phyloP scores from a whole-genome alignment of 23 tunicate species.

The Styela plicata region DNA sequence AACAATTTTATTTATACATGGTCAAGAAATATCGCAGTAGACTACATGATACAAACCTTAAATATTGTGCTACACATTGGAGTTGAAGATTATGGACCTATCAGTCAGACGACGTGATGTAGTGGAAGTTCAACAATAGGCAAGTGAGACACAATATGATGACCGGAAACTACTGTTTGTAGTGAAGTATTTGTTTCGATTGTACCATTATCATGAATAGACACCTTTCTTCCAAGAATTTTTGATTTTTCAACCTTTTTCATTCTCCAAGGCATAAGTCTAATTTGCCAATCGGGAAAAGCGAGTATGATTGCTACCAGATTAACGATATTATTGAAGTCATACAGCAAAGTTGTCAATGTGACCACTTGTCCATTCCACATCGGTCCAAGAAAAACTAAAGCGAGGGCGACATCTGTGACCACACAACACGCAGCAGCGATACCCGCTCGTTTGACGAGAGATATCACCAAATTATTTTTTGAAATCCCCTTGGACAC shows the following conservation, averaged over 20 bases:
- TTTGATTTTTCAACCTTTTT: neutral
- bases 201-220: neutral
- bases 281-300: neutral
- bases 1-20: no score
- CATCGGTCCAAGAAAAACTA: neutral
- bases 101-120: no score
- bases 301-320: neutral
- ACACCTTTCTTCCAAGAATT: neutral
- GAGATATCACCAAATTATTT: neutral
- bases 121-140: no score
- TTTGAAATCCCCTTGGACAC: neutral
- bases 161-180: no score
- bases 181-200: neutral
- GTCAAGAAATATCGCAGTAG: no score
- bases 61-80: no score
- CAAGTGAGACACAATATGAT: no score
- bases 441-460: neutral
- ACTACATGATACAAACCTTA: no score
- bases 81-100: no score
- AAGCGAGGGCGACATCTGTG: neutral
- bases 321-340: neutral
- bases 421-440: neutral
- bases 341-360: constrained; percentile 1
- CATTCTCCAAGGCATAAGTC: constrained; percentile 2
- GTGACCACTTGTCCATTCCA: constrained; percentile 2